phyloP scores from a whole-genome alignment of 2,888 invertebrate genomes.

The Scaptomyza flava region DNA sequence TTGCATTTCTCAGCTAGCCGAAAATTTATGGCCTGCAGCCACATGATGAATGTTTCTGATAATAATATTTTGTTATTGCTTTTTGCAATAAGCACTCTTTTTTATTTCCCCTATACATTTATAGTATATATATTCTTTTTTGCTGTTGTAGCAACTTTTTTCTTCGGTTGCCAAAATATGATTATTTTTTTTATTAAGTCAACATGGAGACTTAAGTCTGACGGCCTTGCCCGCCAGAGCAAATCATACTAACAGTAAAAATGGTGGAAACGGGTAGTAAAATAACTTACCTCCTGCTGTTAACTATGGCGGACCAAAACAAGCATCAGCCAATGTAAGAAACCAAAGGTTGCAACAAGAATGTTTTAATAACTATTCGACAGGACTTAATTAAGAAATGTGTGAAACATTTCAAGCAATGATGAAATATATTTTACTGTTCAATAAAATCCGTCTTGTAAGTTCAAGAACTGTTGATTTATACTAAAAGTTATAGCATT shows the following conservation, averaged over 20 bases:
- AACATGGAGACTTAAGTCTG: conserved; percentile 52
- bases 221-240: conserved; percentile 55
- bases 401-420: no score
- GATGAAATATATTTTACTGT: no score
- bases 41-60: conserved; percentile 82
- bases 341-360: conserved; percentile 64
- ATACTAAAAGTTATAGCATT: not conserved
- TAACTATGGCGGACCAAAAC: conserved; percentile 63
- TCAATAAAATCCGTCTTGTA: no score
- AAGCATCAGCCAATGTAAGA: conserved; percentile 52
- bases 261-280: not conserved
- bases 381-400: conserved; percentile 34
- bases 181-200: conserved; percentile 45
- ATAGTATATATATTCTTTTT: conserved; percentile 1
- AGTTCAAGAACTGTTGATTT: not conserved
- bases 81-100: conserved; percentile 51
- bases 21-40: conserved; percentile 82
- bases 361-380: not conserved
- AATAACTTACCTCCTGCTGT: conserved; percentile 55
- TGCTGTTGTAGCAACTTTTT: conserved; percentile 55
- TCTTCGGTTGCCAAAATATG: conserved; percentile 56
- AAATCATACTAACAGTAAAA: not conserved
- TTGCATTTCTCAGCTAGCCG: conserved; percentile 69
- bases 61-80: conserved; percentile 80
- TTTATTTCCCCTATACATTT: conserved; percentile 13